Evolutionary conservation across 64 coral and sea anemone genomes (phyloP), one percentile per base, ranked within the genome.

Genomic region (Acropora yongei): DNA sequence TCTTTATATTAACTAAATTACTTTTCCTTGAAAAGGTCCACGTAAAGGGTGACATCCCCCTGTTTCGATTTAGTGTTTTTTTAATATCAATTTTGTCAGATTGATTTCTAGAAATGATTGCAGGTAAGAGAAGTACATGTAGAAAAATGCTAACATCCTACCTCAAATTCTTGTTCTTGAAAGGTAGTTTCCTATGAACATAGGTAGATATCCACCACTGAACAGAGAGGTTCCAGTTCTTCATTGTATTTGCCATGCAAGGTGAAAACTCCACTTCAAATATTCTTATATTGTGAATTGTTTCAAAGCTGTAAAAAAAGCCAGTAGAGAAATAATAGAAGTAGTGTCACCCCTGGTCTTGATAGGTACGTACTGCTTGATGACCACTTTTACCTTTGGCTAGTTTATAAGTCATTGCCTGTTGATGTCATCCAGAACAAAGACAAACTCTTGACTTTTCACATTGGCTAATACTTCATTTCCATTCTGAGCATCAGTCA

Each of bases 201-300:
- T 85, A 99, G 1, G 83, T 89, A 6, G 94, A 88, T 7, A 99
- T 93, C 97, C 97, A 99, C 97, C 97, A 99, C 72, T 99, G 97
- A n/a, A 99, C 89, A 19, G 97, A 92, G 88, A 99, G 87, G 89
- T 99, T 99, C 97, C 97, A 99, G 53, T 93, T 89, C 75, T 99
- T 99, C 84, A 95, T 99, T 76, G 93, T 96, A 45, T 74, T 94
- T 75, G 68, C 72, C 90, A 96, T 96, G 39, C 86, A 91, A 44
- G 97, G 94, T 78, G 97, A 88, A 91, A 93, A 99, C 80, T 99
- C 97, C 68, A 90, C 92, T 10, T 96, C 76, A 75, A 86, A 96
- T 39, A 99, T 91, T 66, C 89, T 94, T 80, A 99, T 99, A 76
- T 93, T 99, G 75, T 93, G 93, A n/a, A 99, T 91, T 10, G 97